A percentile compares a stretch with the other conserved stretches of the same genome.
These are phyloP conservation scores for Dysmachus trigonus DNA, from an alignment of 2,888 invertebrate species.

Conservation along the genomic window DNA sequence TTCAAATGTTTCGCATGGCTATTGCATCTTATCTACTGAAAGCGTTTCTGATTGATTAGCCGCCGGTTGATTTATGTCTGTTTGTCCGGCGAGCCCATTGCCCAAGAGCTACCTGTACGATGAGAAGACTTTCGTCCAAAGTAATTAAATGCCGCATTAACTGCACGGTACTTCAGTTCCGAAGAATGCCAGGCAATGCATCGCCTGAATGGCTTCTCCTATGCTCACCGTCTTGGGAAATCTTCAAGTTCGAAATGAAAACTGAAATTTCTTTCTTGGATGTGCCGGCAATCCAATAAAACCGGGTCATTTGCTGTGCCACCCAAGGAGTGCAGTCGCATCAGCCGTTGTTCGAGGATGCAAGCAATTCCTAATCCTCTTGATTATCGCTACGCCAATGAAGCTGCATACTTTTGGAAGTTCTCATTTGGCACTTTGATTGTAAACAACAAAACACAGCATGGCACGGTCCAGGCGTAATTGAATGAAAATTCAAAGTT, in stretches of 20 bases:
- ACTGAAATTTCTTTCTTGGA: not conserved
- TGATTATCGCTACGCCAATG: not conserved
- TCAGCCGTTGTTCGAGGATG: not conserved
- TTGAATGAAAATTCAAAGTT: not conserved
- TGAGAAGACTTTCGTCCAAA: not conserved
- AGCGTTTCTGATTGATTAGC: conserved; percentile 25
- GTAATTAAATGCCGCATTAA: conserved; percentile 9
- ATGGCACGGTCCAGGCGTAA: not conserved
- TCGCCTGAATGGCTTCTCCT: not conserved
- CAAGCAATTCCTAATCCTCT: not conserved
- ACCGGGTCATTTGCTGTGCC: conserved; percentile 18
- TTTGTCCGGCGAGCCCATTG: not conserved
- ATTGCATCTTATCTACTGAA: not conserved
- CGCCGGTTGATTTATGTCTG: conserved; percentile 7
- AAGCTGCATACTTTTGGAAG: not conserved
- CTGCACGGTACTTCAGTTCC: not conserved
- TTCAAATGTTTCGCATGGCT: not conserved
- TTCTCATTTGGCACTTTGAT: not conserved
- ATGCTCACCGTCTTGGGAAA: not conserved
- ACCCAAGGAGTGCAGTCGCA: not conserved
- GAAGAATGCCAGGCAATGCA: not conserved
- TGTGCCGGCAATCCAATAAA: conserved; percentile 12
- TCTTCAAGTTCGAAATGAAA: not conserved
- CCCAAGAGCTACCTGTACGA: not conserved
- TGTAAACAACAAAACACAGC: not conserved